Evolutionary conservation across 1,140 invertebrate species (phyloP).

Genomic region (Drosophila tani): DNA sequence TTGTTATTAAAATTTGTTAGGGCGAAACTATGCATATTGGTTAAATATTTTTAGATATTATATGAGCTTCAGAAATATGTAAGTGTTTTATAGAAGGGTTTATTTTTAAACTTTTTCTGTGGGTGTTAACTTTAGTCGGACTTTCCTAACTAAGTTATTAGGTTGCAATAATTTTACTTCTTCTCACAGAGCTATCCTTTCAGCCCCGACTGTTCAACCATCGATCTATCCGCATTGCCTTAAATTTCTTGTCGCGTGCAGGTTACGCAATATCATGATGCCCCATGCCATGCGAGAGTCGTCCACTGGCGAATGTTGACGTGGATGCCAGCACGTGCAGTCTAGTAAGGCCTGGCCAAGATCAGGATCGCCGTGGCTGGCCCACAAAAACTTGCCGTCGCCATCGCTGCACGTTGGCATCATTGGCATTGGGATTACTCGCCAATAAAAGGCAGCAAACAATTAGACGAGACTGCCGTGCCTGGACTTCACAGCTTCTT

Average conservation of each 20-base stretch:
- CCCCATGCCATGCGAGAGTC: not conserved
- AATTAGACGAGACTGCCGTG: conserved; percentile 67
- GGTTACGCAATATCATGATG: conserved; percentile 73
- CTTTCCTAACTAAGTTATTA: too few species aligned
- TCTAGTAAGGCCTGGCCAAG: conserved; percentile 45
- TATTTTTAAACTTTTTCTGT: too few species aligned
- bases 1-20: too few species aligned
- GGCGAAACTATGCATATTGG: too few species aligned
- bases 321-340: conserved; percentile 72
- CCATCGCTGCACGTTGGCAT: conserved; percentile 53
- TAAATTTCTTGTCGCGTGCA: conserved; percentile 76
- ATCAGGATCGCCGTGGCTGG: conserved; percentile 24
- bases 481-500: conserved; percentile 20
- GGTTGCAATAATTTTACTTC: too few species aligned
- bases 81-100: too few species aligned
- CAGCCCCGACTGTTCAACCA: conserved; percentile 7
- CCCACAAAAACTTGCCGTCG: conserved; percentile 60
- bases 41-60: too few species aligned
- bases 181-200: not conserved
- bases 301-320: conserved; percentile 28
- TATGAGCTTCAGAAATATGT: too few species aligned
- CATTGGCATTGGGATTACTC: conserved; percentile 60
- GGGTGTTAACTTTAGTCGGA: too few species aligned
- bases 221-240: conserved; percentile 43
- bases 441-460: conserved; percentile 76